Conservation (phyloP, 1,140 invertebrate genomes). For the Bombus balteatus region DNA sequence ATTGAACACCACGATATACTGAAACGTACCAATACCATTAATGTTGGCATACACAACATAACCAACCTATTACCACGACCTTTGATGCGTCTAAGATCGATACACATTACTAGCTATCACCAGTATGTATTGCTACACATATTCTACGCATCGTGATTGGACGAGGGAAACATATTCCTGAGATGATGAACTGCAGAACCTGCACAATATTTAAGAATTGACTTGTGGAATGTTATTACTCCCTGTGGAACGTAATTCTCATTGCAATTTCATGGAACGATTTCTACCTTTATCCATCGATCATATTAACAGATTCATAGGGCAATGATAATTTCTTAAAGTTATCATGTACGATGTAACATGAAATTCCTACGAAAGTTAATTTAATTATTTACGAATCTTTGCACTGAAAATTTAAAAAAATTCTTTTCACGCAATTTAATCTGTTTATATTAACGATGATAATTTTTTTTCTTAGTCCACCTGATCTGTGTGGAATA, state of each 20-base stretch:
- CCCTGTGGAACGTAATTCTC: too few relatives aligned
- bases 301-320: too few relatives aligned
- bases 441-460: too few relatives aligned
- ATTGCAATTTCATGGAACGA: neutral
- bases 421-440: neutral
- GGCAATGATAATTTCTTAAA: too few relatives aligned
- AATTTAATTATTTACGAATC: neutral
- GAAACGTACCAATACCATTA: constrained; percentile 7
- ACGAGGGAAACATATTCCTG: constrained; percentile 9
- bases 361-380: too few relatives aligned
- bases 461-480: too few relatives aligned
- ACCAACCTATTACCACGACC: constrained; percentile 35
- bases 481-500: too few relatives aligned
- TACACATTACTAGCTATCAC: constrained; percentile 14
- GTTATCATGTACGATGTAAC: too few relatives aligned
- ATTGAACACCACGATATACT: neutral
- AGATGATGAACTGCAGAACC: neutral
- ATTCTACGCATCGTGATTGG: neutral
- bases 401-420: neutral
- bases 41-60: constrained; percentile 26
- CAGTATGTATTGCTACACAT: neutral
- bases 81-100: constrained; percentile 43
- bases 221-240: neutral
- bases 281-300: neutral
- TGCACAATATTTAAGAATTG: neutral